Percentiles rank a stretch among this genome's conserved stretches.
Evolutionary conservation across 2,888 invertebrate species (phyloP).

Genomic region (Tipula vernalis): DNA sequence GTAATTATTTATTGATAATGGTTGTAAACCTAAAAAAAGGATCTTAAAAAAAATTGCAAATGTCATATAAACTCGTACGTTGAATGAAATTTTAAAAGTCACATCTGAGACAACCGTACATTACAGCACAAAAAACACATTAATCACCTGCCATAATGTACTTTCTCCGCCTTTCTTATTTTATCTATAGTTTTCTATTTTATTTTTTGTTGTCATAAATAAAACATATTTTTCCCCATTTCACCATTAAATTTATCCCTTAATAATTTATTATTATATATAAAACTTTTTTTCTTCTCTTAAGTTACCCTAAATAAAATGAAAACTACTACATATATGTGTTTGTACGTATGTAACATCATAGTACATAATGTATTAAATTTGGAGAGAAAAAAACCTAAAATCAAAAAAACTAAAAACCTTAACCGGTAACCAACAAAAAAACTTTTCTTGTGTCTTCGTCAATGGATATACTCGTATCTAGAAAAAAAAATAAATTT

Average conservation of each 20-base stretch:
- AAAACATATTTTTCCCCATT: not conserved
- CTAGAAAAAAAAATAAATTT: not conserved
- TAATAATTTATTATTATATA: not conserved
- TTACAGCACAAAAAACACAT: not conserved
- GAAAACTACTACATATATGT: not conserved
- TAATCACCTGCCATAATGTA: conserved; percentile 7
- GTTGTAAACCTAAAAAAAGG: not conserved
- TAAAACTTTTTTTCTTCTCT: not conserved
- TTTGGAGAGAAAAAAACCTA: not conserved
- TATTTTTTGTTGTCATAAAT: conserved; percentile 4
- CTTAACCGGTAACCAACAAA: conserved; percentile 4
- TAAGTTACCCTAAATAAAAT: not conserved
- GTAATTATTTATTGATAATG: not conserved
- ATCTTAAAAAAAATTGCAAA: not conserved
- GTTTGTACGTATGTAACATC: not conserved
- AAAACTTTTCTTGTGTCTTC: not conserved
- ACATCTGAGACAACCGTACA: not conserved
- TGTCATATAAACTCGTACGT: not conserved
- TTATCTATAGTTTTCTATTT: not conserved
- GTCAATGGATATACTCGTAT: not conserved
- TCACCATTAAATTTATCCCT: not conserved
- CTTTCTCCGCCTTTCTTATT: conserved; percentile 9
- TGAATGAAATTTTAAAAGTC: not conserved
- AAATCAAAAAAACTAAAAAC: not conserved
- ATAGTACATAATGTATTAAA: not conserved